Base-by-base conservation (phyloP, 2,888 invertebrate genomes). In the Diadegma fenestrale region DNA sequence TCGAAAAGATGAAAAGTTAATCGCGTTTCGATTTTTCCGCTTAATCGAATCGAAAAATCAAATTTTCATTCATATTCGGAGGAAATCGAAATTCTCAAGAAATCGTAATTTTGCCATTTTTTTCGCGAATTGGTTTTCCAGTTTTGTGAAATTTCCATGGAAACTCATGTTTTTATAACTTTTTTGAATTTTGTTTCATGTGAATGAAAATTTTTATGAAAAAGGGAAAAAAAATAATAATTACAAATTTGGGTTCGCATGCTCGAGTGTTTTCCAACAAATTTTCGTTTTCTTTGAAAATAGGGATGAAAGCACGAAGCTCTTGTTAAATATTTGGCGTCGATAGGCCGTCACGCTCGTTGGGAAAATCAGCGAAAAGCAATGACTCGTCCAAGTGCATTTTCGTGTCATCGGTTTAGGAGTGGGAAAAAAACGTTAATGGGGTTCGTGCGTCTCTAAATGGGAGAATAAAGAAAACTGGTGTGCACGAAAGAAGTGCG, bases 331-430 rank as follows among this genome's bases (percentile, higher is more conserved):
- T 58, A 58, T 72, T 72, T 72, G 58, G 41, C 72, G 37, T 41
- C 33, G 41, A 14, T 58, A 26, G 41, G 51, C 71, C 12, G 37
- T 37, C 51, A 72, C 41, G 71, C 2, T 30, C 26, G 17, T 58
- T 51, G 14, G 43, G 37, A 37, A 41, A 69, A 61, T 69, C 58
- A 43, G 5, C 68, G 26, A 66, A 77, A 77, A 77, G 66, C 41
- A 43, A 68, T 68, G 78, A 78, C 69, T 30, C 78, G 69, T 61
- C 69, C 68, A 69, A 79, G 61, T 61, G 69, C 14, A 48, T 71
- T 58, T 30, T 80, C 72, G 72, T 41, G 80, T 72, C 80, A 69
- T 78, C 30, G 1, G 14, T 41, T 69, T 14, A 41, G 37, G 43
- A 54, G 37, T n/a, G 48, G 33, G 5, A 19, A 68, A 41, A n/a